Evolutionary conservation across 2,797 vertebrate genomes (phyloP).

Genomic region (Enteromius fasciolatus): DNA sequence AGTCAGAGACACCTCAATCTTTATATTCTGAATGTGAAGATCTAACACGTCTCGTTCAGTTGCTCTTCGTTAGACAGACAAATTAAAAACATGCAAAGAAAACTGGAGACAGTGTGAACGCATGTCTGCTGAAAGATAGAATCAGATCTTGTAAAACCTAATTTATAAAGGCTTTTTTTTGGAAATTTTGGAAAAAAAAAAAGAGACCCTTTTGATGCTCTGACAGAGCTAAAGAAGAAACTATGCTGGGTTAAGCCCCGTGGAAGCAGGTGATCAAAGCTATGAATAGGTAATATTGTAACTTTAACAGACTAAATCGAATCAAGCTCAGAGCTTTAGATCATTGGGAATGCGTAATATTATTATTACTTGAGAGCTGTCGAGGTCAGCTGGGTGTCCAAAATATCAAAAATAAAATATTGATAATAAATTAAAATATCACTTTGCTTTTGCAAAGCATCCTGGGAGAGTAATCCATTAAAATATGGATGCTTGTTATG

Average conservation of each 20-base stretch:
- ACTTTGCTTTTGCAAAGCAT: not conserved
- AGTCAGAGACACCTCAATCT: slow-evolving; percentile 30
- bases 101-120: not conserved
- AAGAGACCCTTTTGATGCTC: too few species aligned
- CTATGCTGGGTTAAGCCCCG: not conserved
- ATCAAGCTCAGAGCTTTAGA: not conserved
- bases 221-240: not conserved
- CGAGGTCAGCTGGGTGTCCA: slow-evolving; percentile 1
- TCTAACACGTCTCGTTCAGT: slow-evolving; percentile 20
- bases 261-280: not conserved
- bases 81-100: not conserved
- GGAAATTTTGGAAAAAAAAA: too few species aligned
- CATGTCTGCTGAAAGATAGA: slow-evolving; percentile 3
- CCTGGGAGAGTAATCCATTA: not conserved
- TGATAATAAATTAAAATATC: too few species aligned
- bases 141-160: not conserved
- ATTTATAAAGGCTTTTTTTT: slow-evolving; percentile 16
- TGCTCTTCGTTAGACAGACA: not conserved
- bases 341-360: slow-evolving; percentile 3
- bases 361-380: slow-evolving; percentile 5
- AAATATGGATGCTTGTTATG: not conserved
- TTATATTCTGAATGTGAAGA: slow-evolving; percentile 31
- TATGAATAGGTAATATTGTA: not conserved
- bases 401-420: too few species aligned
- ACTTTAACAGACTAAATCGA: not conserved